Conservation (phyloP, 2,797 vertebrate species). For the Mus caroli region DNA sequence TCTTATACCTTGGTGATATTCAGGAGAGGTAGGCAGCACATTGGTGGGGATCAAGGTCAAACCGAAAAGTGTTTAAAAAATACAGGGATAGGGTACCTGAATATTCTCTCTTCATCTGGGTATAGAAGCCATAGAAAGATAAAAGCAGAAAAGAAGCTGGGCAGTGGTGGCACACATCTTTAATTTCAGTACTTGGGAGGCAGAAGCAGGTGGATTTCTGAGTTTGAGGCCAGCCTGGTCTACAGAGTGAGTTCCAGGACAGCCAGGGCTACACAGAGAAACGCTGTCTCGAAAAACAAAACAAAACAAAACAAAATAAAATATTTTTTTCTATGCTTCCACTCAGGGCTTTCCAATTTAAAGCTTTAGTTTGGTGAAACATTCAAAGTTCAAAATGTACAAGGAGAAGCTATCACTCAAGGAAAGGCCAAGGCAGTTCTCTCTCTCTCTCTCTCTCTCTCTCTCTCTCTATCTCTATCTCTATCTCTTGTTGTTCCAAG, state of each 20-base stretch:
- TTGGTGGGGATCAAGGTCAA: not conserved
- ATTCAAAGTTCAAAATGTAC: not conserved
- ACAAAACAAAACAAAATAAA: not conserved
- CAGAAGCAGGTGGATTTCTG: too few species aligned
- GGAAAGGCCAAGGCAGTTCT: not conserved
- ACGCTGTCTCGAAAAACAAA: too few species aligned
- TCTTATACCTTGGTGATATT: not conserved
- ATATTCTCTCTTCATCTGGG: not conserved
- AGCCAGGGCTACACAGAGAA: too few species aligned
- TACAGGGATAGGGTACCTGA: not conserved
- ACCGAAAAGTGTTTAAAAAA: conserved; percentile 34
- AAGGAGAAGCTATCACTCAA: not conserved
- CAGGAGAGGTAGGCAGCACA: not conserved
- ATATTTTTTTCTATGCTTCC: not conserved
- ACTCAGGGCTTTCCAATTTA: not conserved
- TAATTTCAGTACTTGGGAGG: too few species aligned
- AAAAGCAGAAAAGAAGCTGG: conserved; percentile 27
- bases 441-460: not conserved
- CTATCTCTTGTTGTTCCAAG: not conserved
- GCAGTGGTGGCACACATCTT: too few species aligned
- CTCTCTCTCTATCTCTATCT: not conserved
- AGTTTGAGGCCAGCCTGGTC: too few species aligned
- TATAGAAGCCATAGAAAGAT: conserved; percentile 41
- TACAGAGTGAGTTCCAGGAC: too few species aligned
- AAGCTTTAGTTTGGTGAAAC: not conserved